These are phyloP conservation scores for Pachypanchax playfairii DNA, from an alignment of 2,113 vertebrate genomes.

Conservation along the genomic window DNA sequence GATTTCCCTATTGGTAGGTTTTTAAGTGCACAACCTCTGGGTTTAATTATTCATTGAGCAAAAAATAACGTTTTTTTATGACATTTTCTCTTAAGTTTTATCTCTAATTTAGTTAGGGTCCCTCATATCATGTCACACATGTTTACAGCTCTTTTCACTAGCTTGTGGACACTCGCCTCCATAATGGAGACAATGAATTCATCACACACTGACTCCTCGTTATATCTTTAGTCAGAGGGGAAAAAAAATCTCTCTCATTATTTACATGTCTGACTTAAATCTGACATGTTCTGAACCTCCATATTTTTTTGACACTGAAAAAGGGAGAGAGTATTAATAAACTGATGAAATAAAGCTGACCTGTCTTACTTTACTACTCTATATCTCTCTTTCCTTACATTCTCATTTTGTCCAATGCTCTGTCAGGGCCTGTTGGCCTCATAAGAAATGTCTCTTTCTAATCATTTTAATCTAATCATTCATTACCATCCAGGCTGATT, in stretches of 20 bases:
- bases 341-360: constrained; percentile 57
- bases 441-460: constrained; percentile 39
- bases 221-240: constrained; percentile 27
- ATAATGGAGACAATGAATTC: constrained; percentile 46
- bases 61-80: background rate
- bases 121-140: constrained; percentile 18
- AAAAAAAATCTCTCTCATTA: constrained; percentile 34
- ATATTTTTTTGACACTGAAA: constrained; percentile 31
- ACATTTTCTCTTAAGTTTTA: constrained; percentile 26
- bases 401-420: constrained; percentile 25
- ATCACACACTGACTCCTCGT: constrained; percentile 43
- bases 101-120: constrained; percentile 25
- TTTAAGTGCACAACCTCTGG: too few species aligned
- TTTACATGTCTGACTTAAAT: constrained; percentile 38
- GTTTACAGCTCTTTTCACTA: constrained; percentile 28
- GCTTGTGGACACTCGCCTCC: constrained; percentile 28
- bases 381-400: background rate
- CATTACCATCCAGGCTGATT: constrained; percentile 41
- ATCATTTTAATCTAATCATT: constrained; percentile 51
- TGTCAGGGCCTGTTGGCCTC: constrained; percentile 30
- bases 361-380: constrained; percentile 25
- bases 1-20: too few species aligned
- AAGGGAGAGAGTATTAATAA: constrained; percentile 53
- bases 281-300: constrained; percentile 48
- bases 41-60: background rate